Evolutionary conservation across 2,888 invertebrate species (phyloP).

Genomic region (Pammene aurita): DNA sequence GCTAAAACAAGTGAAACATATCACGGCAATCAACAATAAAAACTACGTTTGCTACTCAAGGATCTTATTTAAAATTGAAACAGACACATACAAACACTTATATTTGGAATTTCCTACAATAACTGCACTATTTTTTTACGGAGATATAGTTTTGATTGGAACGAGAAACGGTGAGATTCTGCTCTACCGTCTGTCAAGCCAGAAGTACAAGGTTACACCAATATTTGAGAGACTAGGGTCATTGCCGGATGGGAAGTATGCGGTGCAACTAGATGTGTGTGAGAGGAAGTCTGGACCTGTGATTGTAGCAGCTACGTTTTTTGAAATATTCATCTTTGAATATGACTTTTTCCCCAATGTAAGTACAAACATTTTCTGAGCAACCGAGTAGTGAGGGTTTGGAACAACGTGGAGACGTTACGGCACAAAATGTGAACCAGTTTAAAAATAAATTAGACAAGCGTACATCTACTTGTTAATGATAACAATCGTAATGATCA

Average conservation of each 20-base stretch:
- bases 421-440: too few relatives aligned
- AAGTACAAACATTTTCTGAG: too few relatives aligned
- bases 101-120: conserved; percentile 72
- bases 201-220: conserved; percentile 57
- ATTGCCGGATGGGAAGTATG: conserved; percentile 67
- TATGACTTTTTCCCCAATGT: conserved; percentile 69
- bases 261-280: conserved; percentile 67
- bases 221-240: conserved; percentile 62
- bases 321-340: conserved; percentile 63
- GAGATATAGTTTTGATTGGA: conserved; percentile 66
- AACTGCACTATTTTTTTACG: conserved; percentile 71
- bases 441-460: too few relatives aligned
- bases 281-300: conserved; percentile 68
- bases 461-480: too few relatives aligned
- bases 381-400: too few relatives aligned
- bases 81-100: conserved; percentile 63
- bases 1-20: conserved; percentile 65
- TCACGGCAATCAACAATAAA: conserved; percentile 61
- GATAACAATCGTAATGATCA: too few relatives aligned
- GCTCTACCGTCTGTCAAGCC: conserved; percentile 65
- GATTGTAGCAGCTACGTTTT: conserved; percentile 66
- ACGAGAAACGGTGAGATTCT: conserved; percentile 64
- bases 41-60: conserved; percentile 73
- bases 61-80: conserved; percentile 70
- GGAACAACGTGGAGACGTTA: too few relatives aligned